Base-by-base conservation (phyloP, 2,888 invertebrate genomes). In the Scaeva pyrastri region DNA sequence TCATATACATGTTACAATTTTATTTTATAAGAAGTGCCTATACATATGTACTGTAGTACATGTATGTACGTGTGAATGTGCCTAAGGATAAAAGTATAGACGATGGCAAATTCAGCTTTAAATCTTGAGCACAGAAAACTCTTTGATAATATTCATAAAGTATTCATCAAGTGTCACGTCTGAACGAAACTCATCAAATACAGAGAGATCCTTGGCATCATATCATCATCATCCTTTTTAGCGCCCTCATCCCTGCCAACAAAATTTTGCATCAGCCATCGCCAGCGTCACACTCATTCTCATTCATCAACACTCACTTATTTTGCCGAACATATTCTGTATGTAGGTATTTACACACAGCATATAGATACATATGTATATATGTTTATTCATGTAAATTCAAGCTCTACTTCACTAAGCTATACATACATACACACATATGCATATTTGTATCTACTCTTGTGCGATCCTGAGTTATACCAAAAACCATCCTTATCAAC, bases 141-240 rank as follows among this genome's bases (percentile, higher is more conserved):
- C 68, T 80, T 80, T 74, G 68, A 70, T 74, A 68, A 75, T 55
- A 56, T 75, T 70, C 70, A 70, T 81, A 81, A 75, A 68, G 75
- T 71, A 75, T 71, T 64, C 81, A 75, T 64, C 75, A 76, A 76
- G 81, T 76, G 76, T 82, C 71, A 82, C 36, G 60, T 82, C 41
- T 56, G 68, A 71, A 62, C 70, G 75, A 76, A 76, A 71, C 82
- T 72, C 71, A 82, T 82, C 82, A 82, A 77, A 72, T 50, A 72
- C 72, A 72, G 66, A 58, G 66, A 58, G 45, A 45, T 64, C 64
- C 64, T 64, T 64, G 45, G 45, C 64, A 64, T 26, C 52, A 23
- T 31, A 31, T 52, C 62, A 31, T 52, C 52, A 41, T 64, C 64
- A n/a, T 62, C 62, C 45, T 26, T 45, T 64, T 62, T 26, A 43